phyloP scores from a whole-genome alignment of 2,797 vertebrate species.

The Hyperoplus lanceolatus region DNA sequence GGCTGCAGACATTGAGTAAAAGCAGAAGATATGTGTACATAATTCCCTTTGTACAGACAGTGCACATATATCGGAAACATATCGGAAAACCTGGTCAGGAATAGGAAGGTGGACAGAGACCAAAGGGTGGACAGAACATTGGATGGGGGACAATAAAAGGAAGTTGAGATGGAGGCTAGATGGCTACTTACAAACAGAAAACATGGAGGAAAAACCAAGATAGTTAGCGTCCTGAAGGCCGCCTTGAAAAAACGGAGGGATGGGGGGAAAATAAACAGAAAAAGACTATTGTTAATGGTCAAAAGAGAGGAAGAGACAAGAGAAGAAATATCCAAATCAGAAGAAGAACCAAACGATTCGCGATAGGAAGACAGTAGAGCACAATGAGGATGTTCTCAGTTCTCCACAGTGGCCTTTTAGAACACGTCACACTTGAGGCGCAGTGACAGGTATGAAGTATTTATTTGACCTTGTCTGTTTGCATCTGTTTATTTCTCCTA shows the following conservation, averaged over 20 bases:
- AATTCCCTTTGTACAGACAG: slow-evolving; percentile 3
- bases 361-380: not conserved
- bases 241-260: slow-evolving; percentile 92
- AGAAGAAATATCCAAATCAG: slow-evolving; percentile 46
- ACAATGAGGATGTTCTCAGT: slow-evolving; percentile 11
- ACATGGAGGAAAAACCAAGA: slow-evolving; percentile 96
- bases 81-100: not conserved
- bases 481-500: too few relatives aligned
- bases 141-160: slow-evolving; percentile 39
- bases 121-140: slow-evolving; percentile 21
- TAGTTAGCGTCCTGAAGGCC: slow-evolving; percentile 93
- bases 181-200: slow-evolving; percentile 98
- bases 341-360: slow-evolving; percentile 11
- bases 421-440: not conserved
- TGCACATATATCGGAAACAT: slow-evolving; percentile 37
- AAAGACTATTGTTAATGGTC: slow-evolving; percentile 74
- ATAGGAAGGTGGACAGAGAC: slow-evolving; percentile 17
- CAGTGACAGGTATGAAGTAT: not conserved
- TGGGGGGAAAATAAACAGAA: slow-evolving; percentile 80
- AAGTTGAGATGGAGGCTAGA: slow-evolving; percentile 69
- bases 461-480: not conserved
- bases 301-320: slow-evolving; percentile 53
- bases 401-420: not conserved
- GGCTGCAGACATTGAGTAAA: slow-evolving; percentile 35
- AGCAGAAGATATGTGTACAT: slow-evolving; percentile 55